Percentiles rank a stretch among this genome's conserved stretches.
Conservation (phyloP, 2,888 invertebrate genomes). For the Tenthredo livida region DNA sequence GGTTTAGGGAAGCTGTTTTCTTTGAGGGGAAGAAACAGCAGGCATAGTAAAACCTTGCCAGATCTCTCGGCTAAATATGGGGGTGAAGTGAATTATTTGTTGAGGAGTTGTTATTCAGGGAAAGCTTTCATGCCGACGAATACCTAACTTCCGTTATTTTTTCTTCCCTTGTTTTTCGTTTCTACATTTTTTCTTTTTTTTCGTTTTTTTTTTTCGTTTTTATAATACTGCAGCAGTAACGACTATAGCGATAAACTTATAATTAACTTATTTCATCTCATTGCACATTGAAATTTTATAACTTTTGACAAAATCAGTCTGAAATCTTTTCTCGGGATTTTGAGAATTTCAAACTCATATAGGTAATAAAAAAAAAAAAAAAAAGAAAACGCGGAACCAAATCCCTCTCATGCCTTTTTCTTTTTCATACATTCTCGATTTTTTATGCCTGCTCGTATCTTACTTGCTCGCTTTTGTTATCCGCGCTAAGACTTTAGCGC, state of each 20-base stretch:
- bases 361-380: not conserved
- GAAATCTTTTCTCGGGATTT: not conserved
- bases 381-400: not conserved
- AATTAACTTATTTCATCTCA: not conserved
- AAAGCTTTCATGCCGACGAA: constrained; percentile 26
- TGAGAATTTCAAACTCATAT: not conserved
- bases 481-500: constrained; percentile 1
- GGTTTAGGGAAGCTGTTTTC: constrained; percentile 43
- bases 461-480: not conserved
- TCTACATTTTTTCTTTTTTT: not conserved
- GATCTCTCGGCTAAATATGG: constrained; percentile 18
- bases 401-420: not conserved
- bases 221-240: not conserved
- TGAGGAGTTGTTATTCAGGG: constrained; percentile 28
- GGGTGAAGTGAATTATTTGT: constrained; percentile 29
- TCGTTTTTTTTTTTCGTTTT: not conserved
- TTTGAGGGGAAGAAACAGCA: constrained; percentile 29
- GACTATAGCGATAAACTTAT: not conserved
- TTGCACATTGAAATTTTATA: not conserved
- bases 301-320: not conserved
- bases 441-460: not conserved
- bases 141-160: not conserved
- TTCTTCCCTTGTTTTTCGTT: not conserved
- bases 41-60: constrained; percentile 36
- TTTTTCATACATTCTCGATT: not conserved